phyloP scores from a whole-genome alignment of 2,888 invertebrate genomes.

The Noctua fimbriata region DNA sequence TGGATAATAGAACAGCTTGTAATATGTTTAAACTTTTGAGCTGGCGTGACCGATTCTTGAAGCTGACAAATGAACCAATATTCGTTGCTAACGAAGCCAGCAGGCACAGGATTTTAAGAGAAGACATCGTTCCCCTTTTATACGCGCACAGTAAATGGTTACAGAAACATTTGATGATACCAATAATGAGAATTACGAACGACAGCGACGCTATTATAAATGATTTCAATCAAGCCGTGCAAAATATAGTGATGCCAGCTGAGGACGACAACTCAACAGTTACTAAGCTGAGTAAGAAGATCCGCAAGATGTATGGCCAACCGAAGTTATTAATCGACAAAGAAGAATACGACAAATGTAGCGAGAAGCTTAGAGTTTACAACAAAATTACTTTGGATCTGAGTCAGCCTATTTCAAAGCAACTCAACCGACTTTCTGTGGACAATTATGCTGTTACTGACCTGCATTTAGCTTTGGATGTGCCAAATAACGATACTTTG shows the following conservation, averaged over 20 bases:
- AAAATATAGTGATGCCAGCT: slow-evolving; percentile 66
- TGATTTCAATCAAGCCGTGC: slow-evolving; percentile 68
- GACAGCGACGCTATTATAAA: slow-evolving; percentile 61
- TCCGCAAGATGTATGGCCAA: slow-evolving; percentile 83
- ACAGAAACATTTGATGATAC: slow-evolving; percentile 90
- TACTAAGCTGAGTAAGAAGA: slow-evolving; percentile 81
- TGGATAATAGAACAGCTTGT: slow-evolving; percentile 82
- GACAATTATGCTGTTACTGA: slow-evolving; percentile 71
- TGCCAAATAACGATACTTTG: slow-evolving; percentile 74
- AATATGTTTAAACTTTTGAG: slow-evolving; percentile 86
- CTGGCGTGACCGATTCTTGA: slow-evolving; percentile 89
- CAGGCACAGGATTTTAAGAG: slow-evolving; percentile 80
- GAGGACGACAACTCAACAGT: slow-evolving; percentile 75
- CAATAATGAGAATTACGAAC: slow-evolving; percentile 74
- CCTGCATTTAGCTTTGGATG: slow-evolving; percentile 76
- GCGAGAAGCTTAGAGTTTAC: slow-evolving; percentile 71
- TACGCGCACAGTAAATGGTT: slow-evolving; percentile 94
- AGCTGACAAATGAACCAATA: slow-evolving; percentile 81
- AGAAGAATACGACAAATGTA: slow-evolving; percentile 75
- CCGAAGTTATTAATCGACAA: slow-evolving; percentile 80
- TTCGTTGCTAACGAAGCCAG: slow-evolving; percentile 77
- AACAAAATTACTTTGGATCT: slow-evolving; percentile 77
- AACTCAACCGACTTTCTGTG: slow-evolving; percentile 72
- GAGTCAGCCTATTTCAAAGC: slow-evolving; percentile 78
- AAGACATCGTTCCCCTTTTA: slow-evolving; percentile 91